These are phyloP conservation scores for Drosophila paulistorum DNA, from an alignment of 1,140 invertebrate genomes.

Conservation along the genomic window DNA sequence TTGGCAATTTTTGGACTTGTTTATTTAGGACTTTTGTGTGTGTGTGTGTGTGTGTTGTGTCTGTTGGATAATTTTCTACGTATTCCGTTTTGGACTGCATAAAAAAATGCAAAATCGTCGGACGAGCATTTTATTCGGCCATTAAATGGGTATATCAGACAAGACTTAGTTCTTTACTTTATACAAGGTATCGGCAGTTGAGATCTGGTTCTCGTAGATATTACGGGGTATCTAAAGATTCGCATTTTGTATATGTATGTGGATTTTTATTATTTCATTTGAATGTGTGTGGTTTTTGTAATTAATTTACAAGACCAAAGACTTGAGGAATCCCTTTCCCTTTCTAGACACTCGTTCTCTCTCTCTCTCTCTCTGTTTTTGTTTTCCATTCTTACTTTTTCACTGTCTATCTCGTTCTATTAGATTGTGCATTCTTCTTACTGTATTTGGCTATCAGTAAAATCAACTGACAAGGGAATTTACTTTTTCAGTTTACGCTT, in stretches of 20 bases:
- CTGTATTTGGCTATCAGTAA: slow-evolving; percentile 24
- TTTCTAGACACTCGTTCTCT: slow-evolving; percentile 45
- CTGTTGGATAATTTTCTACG: slow-evolving; percentile 62
- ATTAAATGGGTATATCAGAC: slow-evolving; percentile 1
- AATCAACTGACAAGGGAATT: slow-evolving; percentile 39
- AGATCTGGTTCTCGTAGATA: not conserved
- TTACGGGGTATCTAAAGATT: slow-evolving; percentile 33
- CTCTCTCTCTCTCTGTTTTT: slow-evolving; percentile 36
- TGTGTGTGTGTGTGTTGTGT: slow-evolving; percentile 29
- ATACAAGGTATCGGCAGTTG: too few relatives aligned
- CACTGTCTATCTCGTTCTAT: not conserved
- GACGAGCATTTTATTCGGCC: slow-evolving; percentile 52
- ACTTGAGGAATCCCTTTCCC: slow-evolving; percentile 42
- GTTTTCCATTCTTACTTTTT: slow-evolving; percentile 17
- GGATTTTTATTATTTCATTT: slow-evolving; percentile 46
- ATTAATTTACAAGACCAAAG: slow-evolving; percentile 68
- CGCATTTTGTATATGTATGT: slow-evolving; percentile 35
- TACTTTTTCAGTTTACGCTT: slow-evolving; percentile 42
- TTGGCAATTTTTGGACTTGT: slow-evolving; percentile 73
- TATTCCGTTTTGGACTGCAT: slow-evolving; percentile 57
- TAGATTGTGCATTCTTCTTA: slow-evolving; percentile 46
- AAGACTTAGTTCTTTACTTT: too few relatives aligned
- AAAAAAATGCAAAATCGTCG: slow-evolving; percentile 70
- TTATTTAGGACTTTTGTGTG: slow-evolving; percentile 67
- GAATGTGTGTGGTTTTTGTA: slow-evolving; percentile 45